Percentiles rank a stretch among this genome's conserved stretches.
Conservation (phyloP, 2,888 invertebrate genomes). For the Exephanes ischioxanthus region DNA sequence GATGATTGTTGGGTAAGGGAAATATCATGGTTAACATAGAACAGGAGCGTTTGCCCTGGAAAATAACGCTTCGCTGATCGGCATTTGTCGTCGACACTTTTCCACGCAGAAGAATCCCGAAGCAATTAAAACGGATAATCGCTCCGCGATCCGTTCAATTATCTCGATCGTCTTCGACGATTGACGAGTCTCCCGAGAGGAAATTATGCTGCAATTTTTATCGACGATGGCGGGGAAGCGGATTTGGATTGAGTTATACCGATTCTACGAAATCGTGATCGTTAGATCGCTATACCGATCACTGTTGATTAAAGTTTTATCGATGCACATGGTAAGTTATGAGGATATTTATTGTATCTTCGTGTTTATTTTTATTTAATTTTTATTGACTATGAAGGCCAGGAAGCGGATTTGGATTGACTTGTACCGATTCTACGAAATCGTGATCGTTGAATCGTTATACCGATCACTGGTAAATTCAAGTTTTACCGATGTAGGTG, state of each 20-base stretch:
- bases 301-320: conserved; percentile 1
- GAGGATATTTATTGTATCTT: neutral
- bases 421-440: conserved; percentile 17
- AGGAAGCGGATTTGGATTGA: neutral
- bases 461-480: conserved; percentile 15
- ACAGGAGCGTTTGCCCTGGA: conserved; percentile 14
- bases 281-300: neutral
- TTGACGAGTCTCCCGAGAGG: neutral
- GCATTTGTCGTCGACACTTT: neutral
- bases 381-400: conserved; percentile 10
- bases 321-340: neutral
- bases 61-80: conserved; percentile 16
- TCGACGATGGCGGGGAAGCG: neutral
- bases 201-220: conserved; percentile 30
- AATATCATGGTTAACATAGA: conserved; percentile 1
- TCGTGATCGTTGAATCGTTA: neutral
- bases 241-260: conserved; percentile 14
- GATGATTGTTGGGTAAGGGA: conserved; percentile 63
- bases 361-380: no score
- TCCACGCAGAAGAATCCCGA: conserved; percentile 1
- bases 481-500: conserved; percentile 2
- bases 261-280: conserved; percentile 15
- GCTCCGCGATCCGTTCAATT: conserved; percentile 26
- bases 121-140: conserved; percentile 1
- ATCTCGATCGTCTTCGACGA: conserved; percentile 15